A percentile compares a stretch with the other conserved stretches of the same genome.
phyloP scores from a whole-genome alignment of 2,888 invertebrate genomes.

The Trachelus stipa region DNA sequence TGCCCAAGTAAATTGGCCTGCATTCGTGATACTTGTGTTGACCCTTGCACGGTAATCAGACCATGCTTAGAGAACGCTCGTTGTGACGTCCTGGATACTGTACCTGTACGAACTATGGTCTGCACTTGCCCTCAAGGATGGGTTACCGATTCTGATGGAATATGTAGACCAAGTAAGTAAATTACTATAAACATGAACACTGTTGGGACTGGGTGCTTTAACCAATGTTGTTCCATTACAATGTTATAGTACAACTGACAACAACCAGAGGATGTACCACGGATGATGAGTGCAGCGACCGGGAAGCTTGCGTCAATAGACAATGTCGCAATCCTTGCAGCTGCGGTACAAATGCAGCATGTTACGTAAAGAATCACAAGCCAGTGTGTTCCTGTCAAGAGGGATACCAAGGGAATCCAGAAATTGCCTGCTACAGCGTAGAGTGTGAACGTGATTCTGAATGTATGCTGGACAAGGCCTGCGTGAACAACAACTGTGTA shows the following conservation, averaged over 20 bases:
- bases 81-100: slow-evolving; percentile 86
- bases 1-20: slow-evolving; percentile 87
- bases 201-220: neutral
- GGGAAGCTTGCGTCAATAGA: slow-evolving; percentile 87
- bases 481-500: slow-evolving; percentile 86
- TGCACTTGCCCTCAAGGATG: slow-evolving; percentile 89
- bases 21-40: slow-evolving; percentile 80
- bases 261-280: slow-evolving; percentile 77
- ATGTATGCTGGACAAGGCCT: slow-evolving; percentile 85
- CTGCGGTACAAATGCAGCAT: slow-evolving; percentile 87
- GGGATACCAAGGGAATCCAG: slow-evolving; percentile 89
- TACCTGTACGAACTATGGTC: slow-evolving; percentile 88
- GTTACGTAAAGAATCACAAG: slow-evolving; percentile 84
- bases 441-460: slow-evolving; percentile 87
- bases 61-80: slow-evolving; percentile 82
- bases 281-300: slow-evolving; percentile 82
- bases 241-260: slow-evolving; percentile 71
- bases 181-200: neutral
- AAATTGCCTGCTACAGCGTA: slow-evolving; percentile 81
- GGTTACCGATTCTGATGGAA: slow-evolving; percentile 82
- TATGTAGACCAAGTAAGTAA: slow-evolving; percentile 75
- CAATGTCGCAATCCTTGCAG: slow-evolving; percentile 89
- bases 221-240: neutral
- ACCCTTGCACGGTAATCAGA: slow-evolving; percentile 81
- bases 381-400: slow-evolving; percentile 88